Percentiles rank a stretch among this genome's conserved stretches.
These are phyloP conservation scores for Platorchestia sp. DNA, from an alignment of 1,140 invertebrate species.

Conservation along the genomic window DNA sequence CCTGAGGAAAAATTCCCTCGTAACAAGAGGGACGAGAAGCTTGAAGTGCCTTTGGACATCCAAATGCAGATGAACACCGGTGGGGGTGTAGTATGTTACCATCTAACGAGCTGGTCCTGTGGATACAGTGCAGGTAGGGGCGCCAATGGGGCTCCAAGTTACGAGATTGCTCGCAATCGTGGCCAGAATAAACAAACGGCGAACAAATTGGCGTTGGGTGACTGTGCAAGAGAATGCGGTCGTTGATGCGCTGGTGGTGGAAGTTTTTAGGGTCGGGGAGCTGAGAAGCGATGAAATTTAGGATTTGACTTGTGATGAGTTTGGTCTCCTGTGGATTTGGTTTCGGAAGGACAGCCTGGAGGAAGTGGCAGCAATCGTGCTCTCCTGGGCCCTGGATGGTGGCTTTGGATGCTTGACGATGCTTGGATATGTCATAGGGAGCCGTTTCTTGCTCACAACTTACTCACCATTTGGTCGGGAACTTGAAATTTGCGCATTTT, in stretches of 20 bases:
- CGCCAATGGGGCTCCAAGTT: neutral
- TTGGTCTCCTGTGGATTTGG: neutral
- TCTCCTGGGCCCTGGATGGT: neutral
- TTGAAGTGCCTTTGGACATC: neutral
- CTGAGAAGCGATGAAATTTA: slow-evolving; percentile 26
- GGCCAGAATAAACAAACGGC: neutral
- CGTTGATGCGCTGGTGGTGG: slow-evolving; percentile 21
- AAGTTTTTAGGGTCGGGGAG: slow-evolving; percentile 42
- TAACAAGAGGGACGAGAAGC: neutral
- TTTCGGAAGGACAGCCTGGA: neutral
- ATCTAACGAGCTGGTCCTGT: slow-evolving; percentile 14
- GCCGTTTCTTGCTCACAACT: neutral
- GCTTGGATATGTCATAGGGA: neutral
- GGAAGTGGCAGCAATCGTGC: neutral
- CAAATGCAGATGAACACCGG: slow-evolving; percentile 28
- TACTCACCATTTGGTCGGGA: neutral
- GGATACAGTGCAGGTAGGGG: neutral
- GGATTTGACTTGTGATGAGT: slow-evolving; percentile 41
- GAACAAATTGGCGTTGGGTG: slow-evolving; percentile 37
- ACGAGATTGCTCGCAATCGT: neutral
- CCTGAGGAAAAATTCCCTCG: neutral
- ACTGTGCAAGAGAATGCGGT: slow-evolving; percentile 6
- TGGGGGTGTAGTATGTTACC: neutral
- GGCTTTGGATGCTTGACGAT: slow-evolving; percentile 21
- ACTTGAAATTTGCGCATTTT: neutral